Base-by-base conservation (phyloP, 2,888 invertebrate species). In the Leptinotarsa rubiginosa region DNA sequence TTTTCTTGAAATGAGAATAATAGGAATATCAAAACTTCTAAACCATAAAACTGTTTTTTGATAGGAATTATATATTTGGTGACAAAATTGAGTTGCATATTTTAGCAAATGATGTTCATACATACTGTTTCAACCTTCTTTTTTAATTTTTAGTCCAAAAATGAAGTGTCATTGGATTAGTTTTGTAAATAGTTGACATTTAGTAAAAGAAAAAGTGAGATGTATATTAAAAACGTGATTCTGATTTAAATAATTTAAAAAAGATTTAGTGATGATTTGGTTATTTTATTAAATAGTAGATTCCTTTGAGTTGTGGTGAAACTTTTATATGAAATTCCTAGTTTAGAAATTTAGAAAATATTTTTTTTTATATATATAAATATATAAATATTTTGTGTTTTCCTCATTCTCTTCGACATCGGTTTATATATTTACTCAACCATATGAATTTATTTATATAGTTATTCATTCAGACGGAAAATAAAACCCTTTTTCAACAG, bases 291-390 rank as follows among this genome's bases (percentile, higher is more conserved):
- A 47, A 41, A 18, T 70, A 22, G 52, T 70, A 15, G 56, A 50
- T 65, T 70, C 59, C 25, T 67, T 72, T 72, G 25, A 54, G 47
- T 59, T 67, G 64, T 56, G 67, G 54, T 66, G 31, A 65, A 56
- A 50, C 67, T 72, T 67, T 67, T 72, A 67, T 72, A 67, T 47
- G 72, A 67, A 72, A 65, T 67, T 67, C 52, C 18, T 67, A 72
- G 67, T 41, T 52, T 56, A 72, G 65, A 56, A 31, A 47, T 69
- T 69, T 18, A 69, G 69, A 56, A 69, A 69, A 56, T 47, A 69
- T 41, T 41, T 41, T 41, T 25, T 41, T 41, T 41, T 56, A 68
- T 16, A 54, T 31, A 56, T 47, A 41, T 56, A 20, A 56, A 54
- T 56, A 68, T 13, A 22, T 56, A 31, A 3, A 13, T 68, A n/a